Base-by-base conservation (phyloP, 2,113 vertebrate genomes). In the Condylura cristata region DNA sequence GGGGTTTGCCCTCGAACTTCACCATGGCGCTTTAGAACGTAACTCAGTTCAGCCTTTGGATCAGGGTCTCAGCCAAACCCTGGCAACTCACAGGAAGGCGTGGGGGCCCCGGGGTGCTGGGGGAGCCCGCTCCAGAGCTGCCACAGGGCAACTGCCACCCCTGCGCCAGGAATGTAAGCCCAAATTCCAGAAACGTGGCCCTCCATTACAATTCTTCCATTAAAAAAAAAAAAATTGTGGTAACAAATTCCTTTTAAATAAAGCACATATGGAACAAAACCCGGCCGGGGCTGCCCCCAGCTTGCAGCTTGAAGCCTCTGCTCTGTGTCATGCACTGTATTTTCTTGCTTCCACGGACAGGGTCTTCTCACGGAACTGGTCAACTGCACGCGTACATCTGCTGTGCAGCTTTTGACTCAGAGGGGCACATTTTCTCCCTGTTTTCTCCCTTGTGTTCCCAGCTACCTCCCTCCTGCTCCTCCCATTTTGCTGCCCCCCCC, bases 271-370 rank as follows among this genome's bases (percentile, higher is more conserved):
- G 26, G 65, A 17, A 1, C 37, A 1, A 14, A 68, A 41, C 12
- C 75, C 1, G 5, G 0, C 0, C 0, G 6, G 6, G 76, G n/a
- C 74, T 37, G 51, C 16, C 56, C 63, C 8, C 26, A 14, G 8
- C 10, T 3, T 8, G 74, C 20, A 5, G 0, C 10, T 3, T 8
- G 74, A 16, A 5, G 0, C 18, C 80, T 24, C 26, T 14, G 65
- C 30, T 2, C 30, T 0, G 11, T 0, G 4, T 17, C 30, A 9
- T 3, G 1, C 39, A 22, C 30, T 34, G 28, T 30, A 8, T 13
- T 28, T 22, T 30, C 32, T 6, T 0, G 0, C 2, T 4, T 1
- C 5, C 2, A 0, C 0, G 22, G n/a, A 0, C 3, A 18, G 68
- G 14, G 0, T 20, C 16, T 51, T 41, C 56, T 48, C 10, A 0